Base-by-base conservation (phyloP, 1,140 invertebrate species). In the Zaprionus africanus region DNA sequence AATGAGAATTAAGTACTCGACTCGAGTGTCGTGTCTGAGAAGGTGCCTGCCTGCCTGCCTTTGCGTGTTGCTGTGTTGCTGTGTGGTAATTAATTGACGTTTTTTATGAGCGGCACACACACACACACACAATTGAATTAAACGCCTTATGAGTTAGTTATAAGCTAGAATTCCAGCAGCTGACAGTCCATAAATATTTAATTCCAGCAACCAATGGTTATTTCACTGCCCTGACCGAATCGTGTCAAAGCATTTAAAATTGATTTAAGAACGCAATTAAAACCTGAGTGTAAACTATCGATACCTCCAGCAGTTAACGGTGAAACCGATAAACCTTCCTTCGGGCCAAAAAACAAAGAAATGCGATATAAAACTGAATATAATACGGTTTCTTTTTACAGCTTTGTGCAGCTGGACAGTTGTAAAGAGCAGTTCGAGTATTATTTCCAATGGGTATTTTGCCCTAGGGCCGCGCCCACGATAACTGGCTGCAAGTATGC, bases 41-140 rank as follows among this genome's bases (percentile, higher is more conserved):
- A 84, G 68, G 76, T 84, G 71, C 61, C 63, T 84, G 71, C 53
- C 63, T 75, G 74, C 69, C 63, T 84, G 71, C 53, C 63, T 72
- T 70, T 75, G 74, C 69, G 22, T 22, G 22, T 22, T 22, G 22
- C 22, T 22, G 73, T 63, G 75, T 38, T 59, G 12, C 15, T 63
- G 65, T 63, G 65, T 19, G 36, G 66, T 85, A 84, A 84, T 85
- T 84, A 84, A 84, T 82, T 75, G 79, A 11, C n/a, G 6, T 56
- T 56, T 41, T 64, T 65, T 60, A 60, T 26, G 28, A 22, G 38
- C 26, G 15, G 38, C 38, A 41, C n/a, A 46, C 28, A 31, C 28
- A 28, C 26, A 38, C 49, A 38, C 28, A 28, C 26, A 38, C 49
- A 38, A 69, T 63, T 61, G 54, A 38, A 19, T 63, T 26, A 31